Conservation (phyloP, 2,113 vertebrate genomes). For the Pterocles gutturalis region DNA sequence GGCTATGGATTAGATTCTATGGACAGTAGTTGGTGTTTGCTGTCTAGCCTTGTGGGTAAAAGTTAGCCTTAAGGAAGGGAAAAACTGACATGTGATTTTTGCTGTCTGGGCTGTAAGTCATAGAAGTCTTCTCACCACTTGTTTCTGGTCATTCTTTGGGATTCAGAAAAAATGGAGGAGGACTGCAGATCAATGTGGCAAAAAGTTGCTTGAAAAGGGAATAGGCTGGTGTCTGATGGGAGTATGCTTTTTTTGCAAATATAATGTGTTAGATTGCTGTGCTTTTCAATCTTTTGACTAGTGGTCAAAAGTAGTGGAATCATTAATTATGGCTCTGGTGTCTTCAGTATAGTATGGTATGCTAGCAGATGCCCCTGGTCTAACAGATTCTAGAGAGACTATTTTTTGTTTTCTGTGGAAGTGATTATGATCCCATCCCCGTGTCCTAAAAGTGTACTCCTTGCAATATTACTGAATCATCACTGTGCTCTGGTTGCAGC, state of each 20-base stretch:
- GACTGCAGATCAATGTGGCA: background rate
- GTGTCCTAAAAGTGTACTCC: background rate
- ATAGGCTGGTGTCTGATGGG: background rate
- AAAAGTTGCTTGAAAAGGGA: background rate
- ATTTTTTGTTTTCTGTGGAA: background rate
- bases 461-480: conserved; percentile 33
- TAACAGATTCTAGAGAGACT: background rate
- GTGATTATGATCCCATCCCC: background rate
- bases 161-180: background rate
- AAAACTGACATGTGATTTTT: background rate
- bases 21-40: background rate
- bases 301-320: background rate
- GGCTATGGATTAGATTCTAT: background rate
- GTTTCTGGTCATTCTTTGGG: background rate
- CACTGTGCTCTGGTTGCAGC: background rate
- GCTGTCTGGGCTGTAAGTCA: background rate
- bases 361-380: background rate
- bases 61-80: background rate
- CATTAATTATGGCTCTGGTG: background rate
- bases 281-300: background rate
- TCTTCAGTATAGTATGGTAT: background rate
- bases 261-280: background rate
- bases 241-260: background rate
- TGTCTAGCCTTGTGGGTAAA: background rate
- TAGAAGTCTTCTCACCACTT: background rate